Evolutionary conservation across 1,140 invertebrate genomes (phyloP), one percentile per base, ranked within the genome.

Genomic region (Philotrypesis tridentata): DNA sequence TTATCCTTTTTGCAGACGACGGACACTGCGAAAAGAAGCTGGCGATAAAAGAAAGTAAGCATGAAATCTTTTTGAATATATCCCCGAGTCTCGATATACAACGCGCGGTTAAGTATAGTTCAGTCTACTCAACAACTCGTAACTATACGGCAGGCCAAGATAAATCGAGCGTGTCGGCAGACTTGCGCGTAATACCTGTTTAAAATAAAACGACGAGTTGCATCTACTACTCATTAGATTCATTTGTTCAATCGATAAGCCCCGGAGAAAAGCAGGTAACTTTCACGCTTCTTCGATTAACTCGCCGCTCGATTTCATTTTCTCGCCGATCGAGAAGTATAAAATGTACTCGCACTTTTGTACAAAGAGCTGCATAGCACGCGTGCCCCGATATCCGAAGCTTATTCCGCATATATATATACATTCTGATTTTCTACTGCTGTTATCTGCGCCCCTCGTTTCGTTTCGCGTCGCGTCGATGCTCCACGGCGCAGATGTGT

Each of bases 371-470:
- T 21, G 21, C n/a, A n/a, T 55, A 21, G 3, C 21, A 17, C 21
- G 48, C 17, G 48, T n/a, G 4, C 14, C 9, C 9, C 33, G n/a
- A 5, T 37, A 37, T 37, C 33, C 33, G n/a, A n/a, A n/a, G n/a
- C n/a, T 43, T 43, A 43, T 43, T 43, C 40, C 40, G 12, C n/a
- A n/a, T n/a, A n/a, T n/a, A n/a, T n/a, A n/a, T 37, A 3, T n/a
- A 7, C n/a, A n/a, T 55, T 3, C 48, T 17, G 21, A 55, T n/a
- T 55, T 55, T 55, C 61, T 77, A 40, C 70, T 68, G 68, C 82
- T 61, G 33, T 78, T 29, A 65, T 86, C 74, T 80, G 55, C 43
- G 55, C 23, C 82, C 82, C 82, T 82, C 76, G 29, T 27, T 40
- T 55, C 63, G 55, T 43, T 37, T 67, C 67, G 37, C 17, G 72